A percentile compares a stretch with the other conserved stretches of the same genome.
Evolutionary conservation across 2,888 invertebrate genomes (phyloP).

Genomic region (Zhuqinia jingwanae): DNA sequence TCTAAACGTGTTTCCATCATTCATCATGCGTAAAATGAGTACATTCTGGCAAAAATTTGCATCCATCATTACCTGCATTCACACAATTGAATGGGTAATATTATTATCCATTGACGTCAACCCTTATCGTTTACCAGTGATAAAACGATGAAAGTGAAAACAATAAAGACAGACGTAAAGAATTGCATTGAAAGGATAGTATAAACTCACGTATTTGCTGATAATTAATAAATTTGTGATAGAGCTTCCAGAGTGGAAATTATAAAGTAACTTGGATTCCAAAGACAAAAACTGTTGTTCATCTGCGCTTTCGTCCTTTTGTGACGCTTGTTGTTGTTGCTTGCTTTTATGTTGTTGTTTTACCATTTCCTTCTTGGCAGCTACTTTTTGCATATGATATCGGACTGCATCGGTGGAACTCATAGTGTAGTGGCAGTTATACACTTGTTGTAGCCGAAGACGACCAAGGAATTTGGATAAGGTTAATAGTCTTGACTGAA

Average conservation of each 20-base stretch:
- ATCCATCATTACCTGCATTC: slow-evolving; percentile 35
- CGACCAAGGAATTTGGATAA: not conserved
- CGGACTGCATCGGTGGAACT: slow-evolving; percentile 27
- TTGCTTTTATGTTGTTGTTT: slow-evolving; percentile 32
- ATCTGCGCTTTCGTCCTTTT: not conserved
- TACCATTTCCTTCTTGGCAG: slow-evolving; percentile 17
- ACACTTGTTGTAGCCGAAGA: not conserved
- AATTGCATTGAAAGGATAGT: too few species aligned
- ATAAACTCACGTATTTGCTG: slow-evolving; percentile 24
- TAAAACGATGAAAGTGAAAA: too few species aligned
- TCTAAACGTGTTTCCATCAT: slow-evolving; percentile 10
- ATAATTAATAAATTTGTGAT: slow-evolving; percentile 44
- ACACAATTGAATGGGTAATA: too few species aligned
- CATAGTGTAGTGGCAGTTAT: not conserved
- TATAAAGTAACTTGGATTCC: slow-evolving; percentile 44
- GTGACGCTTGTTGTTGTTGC: not conserved
- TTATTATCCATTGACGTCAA: too few species aligned
- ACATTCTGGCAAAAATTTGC: not conserved
- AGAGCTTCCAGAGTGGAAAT: slow-evolving; percentile 36
- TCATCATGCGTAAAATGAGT: slow-evolving; percentile 31
- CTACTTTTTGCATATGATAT: slow-evolving; percentile 51
- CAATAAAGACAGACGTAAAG: too few species aligned
- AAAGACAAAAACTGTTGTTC: slow-evolving; percentile 40
- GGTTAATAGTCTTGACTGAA: not conserved
- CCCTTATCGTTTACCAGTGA: too few species aligned